These are phyloP conservation scores for Amiota mariae DNA, from an alignment of 2,888 invertebrate species.

Conservation along the genomic window DNA sequence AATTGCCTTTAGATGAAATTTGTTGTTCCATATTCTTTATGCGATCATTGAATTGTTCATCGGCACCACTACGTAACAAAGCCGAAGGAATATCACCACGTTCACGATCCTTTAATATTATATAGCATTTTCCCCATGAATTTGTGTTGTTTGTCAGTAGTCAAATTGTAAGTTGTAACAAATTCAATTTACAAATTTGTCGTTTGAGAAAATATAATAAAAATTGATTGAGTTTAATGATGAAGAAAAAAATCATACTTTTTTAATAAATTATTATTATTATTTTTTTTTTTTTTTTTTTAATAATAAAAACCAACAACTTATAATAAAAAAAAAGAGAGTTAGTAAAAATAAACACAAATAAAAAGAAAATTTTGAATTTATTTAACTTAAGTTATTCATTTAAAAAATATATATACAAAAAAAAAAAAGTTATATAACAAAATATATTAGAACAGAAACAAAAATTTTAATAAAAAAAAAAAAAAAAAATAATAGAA, in stretches of 20 bases:
- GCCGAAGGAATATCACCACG: conserved; percentile 72
- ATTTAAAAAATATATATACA: no score
- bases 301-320: background rate
- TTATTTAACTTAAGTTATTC: no score
- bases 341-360: no score
- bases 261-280: no score
- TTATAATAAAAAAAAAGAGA: background rate
- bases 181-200: background rate
- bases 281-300: no score
- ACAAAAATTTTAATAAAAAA: conserved; percentile 28
- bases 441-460: background rate
- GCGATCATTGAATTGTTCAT: conserved; percentile 74
- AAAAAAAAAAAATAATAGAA: conserved; percentile 26
- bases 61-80: conserved; percentile 66
- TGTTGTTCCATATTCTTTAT: conserved; percentile 87
- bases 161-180: background rate
- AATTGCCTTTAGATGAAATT: conserved; percentile 77
- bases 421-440: background rate
- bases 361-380: no score
- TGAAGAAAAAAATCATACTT: background rate
- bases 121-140: background rate
- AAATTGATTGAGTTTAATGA: background rate
- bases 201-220: background rate
- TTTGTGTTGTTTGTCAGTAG: no score
- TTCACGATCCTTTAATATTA: conserved; percentile 69